Conservation (phyloP, 2,888 invertebrate species). For the Amphiduros pacificus region DNA sequence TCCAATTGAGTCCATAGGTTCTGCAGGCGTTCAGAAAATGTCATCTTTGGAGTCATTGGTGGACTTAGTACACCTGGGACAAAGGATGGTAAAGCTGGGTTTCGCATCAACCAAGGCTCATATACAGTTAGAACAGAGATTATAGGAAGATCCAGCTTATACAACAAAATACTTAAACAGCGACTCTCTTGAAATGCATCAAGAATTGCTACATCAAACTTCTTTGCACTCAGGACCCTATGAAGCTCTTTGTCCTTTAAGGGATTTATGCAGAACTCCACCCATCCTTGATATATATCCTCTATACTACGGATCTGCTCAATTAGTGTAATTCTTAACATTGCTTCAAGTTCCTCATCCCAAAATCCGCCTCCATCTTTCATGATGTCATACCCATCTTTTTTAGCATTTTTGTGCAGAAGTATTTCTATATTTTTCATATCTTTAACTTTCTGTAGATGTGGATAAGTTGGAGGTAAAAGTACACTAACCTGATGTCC, state of each 20-base stretch:
- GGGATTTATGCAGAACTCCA: background rate
- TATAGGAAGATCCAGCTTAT: background rate
- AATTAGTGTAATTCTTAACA: background rate
- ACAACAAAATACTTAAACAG: background rate
- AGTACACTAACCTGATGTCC: background rate
- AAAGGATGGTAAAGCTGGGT: constrained; percentile 4
- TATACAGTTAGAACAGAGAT: background rate
- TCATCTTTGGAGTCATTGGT: background rate
- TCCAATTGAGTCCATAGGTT: background rate
- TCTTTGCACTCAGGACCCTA: background rate
- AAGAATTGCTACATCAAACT: constrained; percentile 3
- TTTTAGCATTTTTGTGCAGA: background rate
- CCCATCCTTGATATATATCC: background rate
- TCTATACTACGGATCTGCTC: constrained; percentile 4
- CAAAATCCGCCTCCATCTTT: background rate
- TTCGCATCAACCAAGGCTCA: constrained; percentile 3
- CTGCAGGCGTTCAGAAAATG: constrained; percentile 1
- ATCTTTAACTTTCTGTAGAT: background rate
- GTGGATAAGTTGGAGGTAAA: background rate
- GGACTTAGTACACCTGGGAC: background rate
- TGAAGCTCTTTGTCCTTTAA: background rate
- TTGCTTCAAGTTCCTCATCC: background rate
- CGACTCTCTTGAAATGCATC: background rate
- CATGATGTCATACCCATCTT: background rate
- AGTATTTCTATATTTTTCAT: background rate